Conservation (phyloP, 2,888 invertebrate genomes). For the Cryptocephalus primarius region DNA sequence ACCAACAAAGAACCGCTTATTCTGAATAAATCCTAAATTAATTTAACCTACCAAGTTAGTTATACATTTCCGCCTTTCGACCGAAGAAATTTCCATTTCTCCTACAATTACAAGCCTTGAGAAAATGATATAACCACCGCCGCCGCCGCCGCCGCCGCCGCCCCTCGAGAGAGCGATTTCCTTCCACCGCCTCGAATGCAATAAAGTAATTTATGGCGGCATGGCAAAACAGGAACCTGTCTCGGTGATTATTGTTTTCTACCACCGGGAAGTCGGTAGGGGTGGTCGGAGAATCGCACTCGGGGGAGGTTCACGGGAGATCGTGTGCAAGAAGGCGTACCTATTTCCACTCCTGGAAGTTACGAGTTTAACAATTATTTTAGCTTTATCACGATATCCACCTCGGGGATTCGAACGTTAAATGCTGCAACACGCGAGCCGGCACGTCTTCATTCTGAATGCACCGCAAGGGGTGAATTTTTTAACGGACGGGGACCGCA, state of each 20-base stretch:
- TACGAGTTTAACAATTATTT: not conserved
- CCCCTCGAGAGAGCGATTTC: too few species aligned
- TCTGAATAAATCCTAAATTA: too few species aligned
- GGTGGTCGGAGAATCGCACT: not conserved
- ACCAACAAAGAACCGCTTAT: too few species aligned
- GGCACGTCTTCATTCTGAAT: constrained; percentile 1
- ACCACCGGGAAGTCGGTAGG: not conserved
- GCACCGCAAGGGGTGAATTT: too few species aligned
- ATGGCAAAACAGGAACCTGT: not conserved
- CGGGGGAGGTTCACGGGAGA: not conserved
- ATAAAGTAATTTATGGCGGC: not conserved
- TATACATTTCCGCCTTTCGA: too few species aligned
- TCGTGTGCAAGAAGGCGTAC: not conserved
- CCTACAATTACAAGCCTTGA: too few species aligned
- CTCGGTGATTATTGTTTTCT: not conserved
- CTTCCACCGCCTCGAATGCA: too few species aligned
- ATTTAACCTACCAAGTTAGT: too few species aligned
- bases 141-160: too few species aligned
- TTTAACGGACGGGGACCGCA: too few species aligned
- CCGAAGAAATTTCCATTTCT: too few species aligned
- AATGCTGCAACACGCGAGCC: constrained; percentile 1
- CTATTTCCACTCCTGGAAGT: not conserved
- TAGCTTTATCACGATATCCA: not conserved
- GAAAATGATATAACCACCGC: too few species aligned
- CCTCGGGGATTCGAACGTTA: not conserved